Evolutionary conservation across 2,113 vertebrate genomes (phyloP).

Genomic region (Aegypius monachus): DNA sequence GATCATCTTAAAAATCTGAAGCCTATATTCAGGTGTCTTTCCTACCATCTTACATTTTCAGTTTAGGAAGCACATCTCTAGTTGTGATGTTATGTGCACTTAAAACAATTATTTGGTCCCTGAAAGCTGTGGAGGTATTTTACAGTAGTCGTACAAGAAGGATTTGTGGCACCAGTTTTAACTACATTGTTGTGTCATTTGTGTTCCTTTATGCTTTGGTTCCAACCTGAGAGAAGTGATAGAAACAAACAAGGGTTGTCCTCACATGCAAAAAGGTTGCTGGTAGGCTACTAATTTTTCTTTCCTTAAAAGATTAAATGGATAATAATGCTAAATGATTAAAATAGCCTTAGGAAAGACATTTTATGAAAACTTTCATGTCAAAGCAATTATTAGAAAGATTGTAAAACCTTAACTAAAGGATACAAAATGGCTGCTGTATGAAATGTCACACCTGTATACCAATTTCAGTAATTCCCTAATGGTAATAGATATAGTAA

Average conservation of each 20-base stretch:
- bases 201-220: not conserved
- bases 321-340: not conserved
- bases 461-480: constrained; percentile 6
- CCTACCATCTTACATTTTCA: not conserved
- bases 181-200: not conserved
- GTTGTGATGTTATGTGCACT: not conserved
- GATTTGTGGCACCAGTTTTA: not conserved
- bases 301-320: not conserved
- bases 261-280: not conserved
- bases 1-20: not conserved
- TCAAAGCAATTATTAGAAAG: constrained; percentile 50
- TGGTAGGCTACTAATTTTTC: not conserved
- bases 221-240: not conserved
- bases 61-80: not conserved
- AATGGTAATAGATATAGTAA: not conserved
- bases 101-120: not conserved
- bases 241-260: constrained; percentile 11
- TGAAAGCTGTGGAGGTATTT: not conserved
- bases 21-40: not conserved
- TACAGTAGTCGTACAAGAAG: not conserved
- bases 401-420: not conserved
- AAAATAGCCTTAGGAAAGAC: constrained; percentile 17
- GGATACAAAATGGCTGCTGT: not conserved
- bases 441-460: constrained; percentile 28
- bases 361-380: constrained; percentile 25